Evolutionary conservation across 2,113 vertebrate genomes (phyloP).

Genomic region (Ovibos moschatus): DNA sequence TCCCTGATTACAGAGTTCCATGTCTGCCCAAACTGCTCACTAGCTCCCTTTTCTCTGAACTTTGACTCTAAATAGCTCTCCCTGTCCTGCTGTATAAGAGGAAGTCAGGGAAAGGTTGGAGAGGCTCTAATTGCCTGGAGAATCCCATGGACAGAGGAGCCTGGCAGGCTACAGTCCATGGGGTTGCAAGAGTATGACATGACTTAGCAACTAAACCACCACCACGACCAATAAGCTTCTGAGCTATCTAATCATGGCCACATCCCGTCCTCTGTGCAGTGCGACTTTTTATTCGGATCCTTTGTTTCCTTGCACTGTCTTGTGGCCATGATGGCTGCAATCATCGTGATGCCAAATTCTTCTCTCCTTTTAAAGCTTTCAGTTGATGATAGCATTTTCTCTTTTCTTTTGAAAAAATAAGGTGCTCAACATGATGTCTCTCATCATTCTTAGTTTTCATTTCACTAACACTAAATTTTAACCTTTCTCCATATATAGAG

Average conservation of each 20-base stretch:
- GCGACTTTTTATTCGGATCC: not conserved
- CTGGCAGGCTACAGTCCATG: not conserved
- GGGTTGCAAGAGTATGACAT: not conserved
- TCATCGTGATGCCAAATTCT: not conserved
- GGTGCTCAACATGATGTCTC: not conserved
- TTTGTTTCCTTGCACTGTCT: not conserved
- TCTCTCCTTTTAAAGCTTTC: not conserved
- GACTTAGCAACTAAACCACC: not conserved
- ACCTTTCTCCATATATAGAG: not conserved
- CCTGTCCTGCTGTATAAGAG: not conserved
- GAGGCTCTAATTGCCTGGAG: not conserved
- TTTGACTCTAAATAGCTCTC: not conserved
- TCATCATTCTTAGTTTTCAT: not conserved
- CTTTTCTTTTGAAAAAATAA: not conserved
- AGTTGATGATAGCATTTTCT: not conserved
- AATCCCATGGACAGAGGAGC: not conserved
- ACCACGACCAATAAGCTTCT: not conserved
- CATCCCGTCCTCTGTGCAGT: rapidly evolving
- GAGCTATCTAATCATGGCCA: not conserved
- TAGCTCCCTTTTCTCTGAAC: not conserved
- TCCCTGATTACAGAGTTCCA: not conserved
- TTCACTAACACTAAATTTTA: not conserved
- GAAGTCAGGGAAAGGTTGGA: not conserved
- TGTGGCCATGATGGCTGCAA: rapidly evolving
- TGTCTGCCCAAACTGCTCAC: not conserved